Evolutionary conservation across 2,113 vertebrate species (phyloP).

Genomic region (Rhynchomys soricoides): DNA sequence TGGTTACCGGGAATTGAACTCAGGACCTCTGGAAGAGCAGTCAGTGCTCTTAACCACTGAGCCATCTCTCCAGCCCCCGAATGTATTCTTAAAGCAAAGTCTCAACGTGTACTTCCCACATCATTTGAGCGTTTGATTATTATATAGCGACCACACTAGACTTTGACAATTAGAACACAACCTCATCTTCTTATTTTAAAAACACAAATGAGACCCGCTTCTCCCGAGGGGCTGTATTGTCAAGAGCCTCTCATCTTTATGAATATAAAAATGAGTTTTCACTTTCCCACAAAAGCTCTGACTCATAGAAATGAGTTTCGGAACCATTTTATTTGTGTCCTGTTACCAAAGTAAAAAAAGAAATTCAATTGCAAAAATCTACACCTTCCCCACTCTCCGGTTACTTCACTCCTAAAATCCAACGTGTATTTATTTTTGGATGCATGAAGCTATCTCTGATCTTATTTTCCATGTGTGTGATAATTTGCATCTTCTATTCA

Average conservation of each 20-base stretch:
- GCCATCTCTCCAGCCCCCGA: too few species aligned
- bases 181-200: constrained; percentile 38
- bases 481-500: not conserved
- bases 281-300: not conserved
- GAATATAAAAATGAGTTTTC: not conserved
- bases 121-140: constrained; percentile 24
- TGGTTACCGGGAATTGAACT: too few species aligned
- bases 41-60: too few species aligned
- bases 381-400: not conserved
- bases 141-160: not conserved
- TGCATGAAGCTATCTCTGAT: not conserved
- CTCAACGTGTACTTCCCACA: not conserved
- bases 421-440: not conserved
- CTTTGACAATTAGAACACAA: constrained; percentile 30
- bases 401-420: not conserved
- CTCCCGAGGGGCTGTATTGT: not conserved
- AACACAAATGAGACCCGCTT: not conserved
- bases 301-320: constrained; percentile 14
- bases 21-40: too few species aligned
- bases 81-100: not conserved
- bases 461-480: not conserved
- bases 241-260: not conserved
- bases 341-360: not conserved
- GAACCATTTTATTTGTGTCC: constrained; percentile 42
- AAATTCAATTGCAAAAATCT: constrained; percentile 43